Percentiles rank a stretch among this genome's conserved stretches.
Conservation (phyloP, 2,113 vertebrate genomes). For the Odontophorus gujanensis region DNA sequence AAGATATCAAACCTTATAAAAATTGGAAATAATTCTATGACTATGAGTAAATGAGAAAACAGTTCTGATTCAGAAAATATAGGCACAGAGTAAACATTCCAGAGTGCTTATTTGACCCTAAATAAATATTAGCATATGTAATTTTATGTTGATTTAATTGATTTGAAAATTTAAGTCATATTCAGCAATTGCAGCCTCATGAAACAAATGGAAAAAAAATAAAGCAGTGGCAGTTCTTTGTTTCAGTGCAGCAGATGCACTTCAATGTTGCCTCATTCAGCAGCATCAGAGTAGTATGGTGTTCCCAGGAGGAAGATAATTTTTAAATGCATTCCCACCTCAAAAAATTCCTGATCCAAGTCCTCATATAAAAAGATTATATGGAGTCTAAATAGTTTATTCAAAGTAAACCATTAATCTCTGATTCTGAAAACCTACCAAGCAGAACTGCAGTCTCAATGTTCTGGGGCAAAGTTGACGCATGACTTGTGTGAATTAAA, state of each 20-base stretch:
- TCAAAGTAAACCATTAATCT: not conserved
- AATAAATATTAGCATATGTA: not conserved
- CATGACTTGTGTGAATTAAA: not conserved
- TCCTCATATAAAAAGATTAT: accelerated
- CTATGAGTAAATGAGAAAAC: not conserved
- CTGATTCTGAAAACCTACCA: not conserved
- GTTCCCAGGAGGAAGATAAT: not conserved
- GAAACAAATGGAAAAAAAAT: not conserved
- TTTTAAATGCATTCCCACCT: not conserved
- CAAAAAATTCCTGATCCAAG: not conserved
- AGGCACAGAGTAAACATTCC: not conserved
- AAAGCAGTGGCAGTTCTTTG: not conserved
- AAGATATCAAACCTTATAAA: not conserved
- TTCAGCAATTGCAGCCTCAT: not conserved
- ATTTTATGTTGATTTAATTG: not conserved
- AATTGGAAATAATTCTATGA: not conserved
- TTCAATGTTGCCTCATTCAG: not conserved
- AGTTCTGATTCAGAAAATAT: not conserved
- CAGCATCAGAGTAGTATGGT: not conserved
- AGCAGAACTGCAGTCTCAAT: not conserved
- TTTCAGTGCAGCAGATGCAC: not conserved
- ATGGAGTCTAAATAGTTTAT: not conserved
- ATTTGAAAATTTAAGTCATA: not conserved
- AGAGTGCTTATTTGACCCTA: not conserved
- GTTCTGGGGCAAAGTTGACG: not conserved